phyloP scores from a whole-genome alignment of 2,888 invertebrate species.

The Pegoplata infirma region DNA sequence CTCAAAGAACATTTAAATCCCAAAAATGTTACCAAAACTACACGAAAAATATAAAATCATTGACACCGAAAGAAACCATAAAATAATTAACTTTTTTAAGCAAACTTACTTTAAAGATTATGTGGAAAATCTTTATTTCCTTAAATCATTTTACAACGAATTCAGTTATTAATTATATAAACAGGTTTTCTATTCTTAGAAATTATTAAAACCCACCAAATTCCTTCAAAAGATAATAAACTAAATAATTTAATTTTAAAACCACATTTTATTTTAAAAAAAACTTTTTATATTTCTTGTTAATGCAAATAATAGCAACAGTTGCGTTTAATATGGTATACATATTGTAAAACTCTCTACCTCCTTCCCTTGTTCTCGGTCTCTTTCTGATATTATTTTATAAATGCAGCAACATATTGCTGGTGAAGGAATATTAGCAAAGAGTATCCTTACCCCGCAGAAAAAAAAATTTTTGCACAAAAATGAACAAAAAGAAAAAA shows the following conservation, averaged over 20 bases:
- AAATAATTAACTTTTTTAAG: too few species aligned
- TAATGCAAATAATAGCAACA: not conserved
- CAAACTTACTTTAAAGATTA: too few species aligned
- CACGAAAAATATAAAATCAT: too few species aligned
- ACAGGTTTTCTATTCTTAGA: too few species aligned
- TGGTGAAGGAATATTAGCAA: not conserved
- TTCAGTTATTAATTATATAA: too few species aligned
- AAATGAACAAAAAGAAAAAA: not conserved
- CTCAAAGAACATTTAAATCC: too few species aligned
- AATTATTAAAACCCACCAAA: slow-evolving; percentile 21
- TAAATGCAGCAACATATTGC: not conserved
- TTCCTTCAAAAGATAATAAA: not conserved
- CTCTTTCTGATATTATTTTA: too few species aligned
- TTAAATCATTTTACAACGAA: too few species aligned
- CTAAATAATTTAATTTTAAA: slow-evolving; percentile 1
- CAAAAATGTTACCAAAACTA: too few species aligned
- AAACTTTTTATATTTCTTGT: not conserved
- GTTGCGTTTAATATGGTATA: not conserved
- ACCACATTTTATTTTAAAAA: slow-evolving; percentile 14
- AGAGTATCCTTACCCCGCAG: not conserved
- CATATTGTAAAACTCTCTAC: not conserved
- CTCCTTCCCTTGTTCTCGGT: not conserved
- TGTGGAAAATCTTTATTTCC: too few species aligned
- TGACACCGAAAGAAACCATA: too few species aligned
- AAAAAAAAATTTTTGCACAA: not conserved